These are phyloP conservation scores for Syngnathus acus DNA, from an alignment of 2,797 vertebrate genomes.

Conservation along the genomic window DNA sequence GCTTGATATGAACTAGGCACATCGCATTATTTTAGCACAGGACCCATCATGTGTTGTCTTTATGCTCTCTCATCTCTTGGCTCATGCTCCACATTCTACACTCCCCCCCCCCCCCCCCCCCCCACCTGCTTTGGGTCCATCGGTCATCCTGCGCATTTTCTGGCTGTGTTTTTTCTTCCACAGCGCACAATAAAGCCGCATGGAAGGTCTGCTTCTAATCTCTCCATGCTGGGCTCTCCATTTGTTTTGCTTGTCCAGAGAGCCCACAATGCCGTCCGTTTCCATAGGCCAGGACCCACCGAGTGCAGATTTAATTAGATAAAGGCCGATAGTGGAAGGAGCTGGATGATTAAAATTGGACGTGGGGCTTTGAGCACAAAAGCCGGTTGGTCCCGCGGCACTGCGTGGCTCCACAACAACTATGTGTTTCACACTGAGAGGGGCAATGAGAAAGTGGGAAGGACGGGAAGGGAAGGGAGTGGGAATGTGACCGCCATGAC, in stretches of 20 bases:
- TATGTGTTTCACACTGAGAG: conserved; percentile 54
- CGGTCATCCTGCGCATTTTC: no score
- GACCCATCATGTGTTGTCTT: background rate
- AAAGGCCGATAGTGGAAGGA: conserved; percentile 61
- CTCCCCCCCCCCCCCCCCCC: no score
- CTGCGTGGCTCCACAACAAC: conserved; percentile 41
- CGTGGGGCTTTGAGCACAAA: conserved; percentile 59
- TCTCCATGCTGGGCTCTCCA: conserved; percentile 63
- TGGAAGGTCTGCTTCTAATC: conserved; percentile 73
- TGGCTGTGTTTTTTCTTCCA: conserved; percentile 22
- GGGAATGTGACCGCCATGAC: conserved; percentile 44
- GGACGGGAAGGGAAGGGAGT: conserved; percentile 27
- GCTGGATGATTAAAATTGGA: conserved; percentile 69
- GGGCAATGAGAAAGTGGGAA: conserved; percentile 57
- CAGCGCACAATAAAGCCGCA: conserved; percentile 57
- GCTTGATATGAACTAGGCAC: conserved; percentile 57
- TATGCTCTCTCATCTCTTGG: conserved; percentile 13
- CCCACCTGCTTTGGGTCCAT: no score
- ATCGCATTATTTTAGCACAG: conserved; percentile 15
- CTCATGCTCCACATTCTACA: conserved; percentile 6
- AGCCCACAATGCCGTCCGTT: conserved; percentile 61
- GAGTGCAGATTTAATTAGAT: conserved; percentile 74
- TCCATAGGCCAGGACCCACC: conserved; percentile 63
- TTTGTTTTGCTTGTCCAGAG: conserved; percentile 73
- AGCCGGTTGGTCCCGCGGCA: conserved; percentile 48